Evolutionary conservation across 2,797 vertebrate species (phyloP), one percentile per base, ranked within the genome.

Genomic region (Ptychadena robeensis): DNA sequence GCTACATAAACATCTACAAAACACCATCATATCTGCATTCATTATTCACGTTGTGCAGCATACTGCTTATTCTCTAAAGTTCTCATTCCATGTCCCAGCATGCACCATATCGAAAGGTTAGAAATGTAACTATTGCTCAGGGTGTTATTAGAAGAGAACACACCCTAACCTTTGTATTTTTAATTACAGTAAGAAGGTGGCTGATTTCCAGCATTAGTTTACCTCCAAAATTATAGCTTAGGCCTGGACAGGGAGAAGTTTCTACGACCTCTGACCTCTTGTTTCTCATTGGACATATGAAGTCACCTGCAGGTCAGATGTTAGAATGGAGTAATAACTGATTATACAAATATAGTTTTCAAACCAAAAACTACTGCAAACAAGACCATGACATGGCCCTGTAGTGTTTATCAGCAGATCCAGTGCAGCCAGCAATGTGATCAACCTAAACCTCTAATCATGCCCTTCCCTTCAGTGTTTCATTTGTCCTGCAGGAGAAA

Each of bases 141-240:
- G 70, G 70, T 79, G 75, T 79, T 83, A 78, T 79, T 79, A 71
- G 31, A 37, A 72, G 38, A 73, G 59, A 72, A 84, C 77, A 84
- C 76, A 73, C 82, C 74, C 75, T 73, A 67, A 48, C 73, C 63
- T 80, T 70, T 40, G 63, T 59, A 83, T 73, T 73, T 84, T 32
- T 80, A 80, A 84, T 84, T 74, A 84, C n/a, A 2, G 15, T 4
- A 32, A 35, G 37, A 48, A 14, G 35, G 31, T 70, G 77, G 35
- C 71, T 75, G 38, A 35, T 14, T 44, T 69, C 65, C 71, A 75
- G 30, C 14, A 57, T 38, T 67, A 28, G 73, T 69, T 76, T 12
- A 22, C 37, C 69, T 63, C 44, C 22, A 28, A 37, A 68, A 68
- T 57, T 38, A 10, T 18, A 34, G 35, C 34, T 69, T 65, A 84